A percentile compares a stretch with the other conserved stretches of the same genome.
Evolutionary conservation across 2,888 invertebrate species (phyloP).

Genomic region (Lasioglossum marginatum): DNA sequence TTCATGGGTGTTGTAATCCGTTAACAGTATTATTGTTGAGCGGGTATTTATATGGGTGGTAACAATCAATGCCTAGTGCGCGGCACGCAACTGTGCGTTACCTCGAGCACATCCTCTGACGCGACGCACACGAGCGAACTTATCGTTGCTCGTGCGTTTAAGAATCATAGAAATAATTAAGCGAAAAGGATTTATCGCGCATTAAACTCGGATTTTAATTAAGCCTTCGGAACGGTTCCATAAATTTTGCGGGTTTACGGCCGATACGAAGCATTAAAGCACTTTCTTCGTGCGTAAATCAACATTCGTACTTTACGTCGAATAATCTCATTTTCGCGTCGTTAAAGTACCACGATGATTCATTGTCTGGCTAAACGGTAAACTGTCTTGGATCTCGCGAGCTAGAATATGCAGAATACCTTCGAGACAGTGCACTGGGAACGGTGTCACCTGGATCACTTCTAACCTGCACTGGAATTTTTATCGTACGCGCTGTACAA

Average conservation of each 20-base stretch:
- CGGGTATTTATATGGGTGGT: neutral
- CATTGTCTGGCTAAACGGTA: conserved; percentile 1
- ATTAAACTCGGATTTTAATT: conserved; percentile 6
- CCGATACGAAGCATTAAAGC: neutral
- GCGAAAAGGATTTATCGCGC: conserved; percentile 9
- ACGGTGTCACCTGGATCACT: neutral
- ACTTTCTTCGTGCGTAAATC: conserved; percentile 8
- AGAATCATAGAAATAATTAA: conserved; percentile 11
- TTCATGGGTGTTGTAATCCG: neutral
- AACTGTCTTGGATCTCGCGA: neutral
- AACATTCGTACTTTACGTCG: neutral
- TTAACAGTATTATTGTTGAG: conserved; percentile 1
- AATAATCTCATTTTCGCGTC: conserved; percentile 10
- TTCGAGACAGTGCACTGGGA: neutral
- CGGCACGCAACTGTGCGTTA: neutral
- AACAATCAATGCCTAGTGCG: neutral
- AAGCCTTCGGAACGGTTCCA: conserved; percentile 2
- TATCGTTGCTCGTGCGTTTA: neutral
- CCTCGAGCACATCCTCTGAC: neutral
- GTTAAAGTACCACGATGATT: conserved; percentile 6
- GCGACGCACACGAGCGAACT: neutral
- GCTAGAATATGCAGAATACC: neutral
- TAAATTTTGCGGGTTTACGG: neutral
- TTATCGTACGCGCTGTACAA: neutral
- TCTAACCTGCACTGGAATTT: neutral